Conservation (phyloP, 2,113 vertebrate genomes). For the Odocoileus virginianus region DNA sequence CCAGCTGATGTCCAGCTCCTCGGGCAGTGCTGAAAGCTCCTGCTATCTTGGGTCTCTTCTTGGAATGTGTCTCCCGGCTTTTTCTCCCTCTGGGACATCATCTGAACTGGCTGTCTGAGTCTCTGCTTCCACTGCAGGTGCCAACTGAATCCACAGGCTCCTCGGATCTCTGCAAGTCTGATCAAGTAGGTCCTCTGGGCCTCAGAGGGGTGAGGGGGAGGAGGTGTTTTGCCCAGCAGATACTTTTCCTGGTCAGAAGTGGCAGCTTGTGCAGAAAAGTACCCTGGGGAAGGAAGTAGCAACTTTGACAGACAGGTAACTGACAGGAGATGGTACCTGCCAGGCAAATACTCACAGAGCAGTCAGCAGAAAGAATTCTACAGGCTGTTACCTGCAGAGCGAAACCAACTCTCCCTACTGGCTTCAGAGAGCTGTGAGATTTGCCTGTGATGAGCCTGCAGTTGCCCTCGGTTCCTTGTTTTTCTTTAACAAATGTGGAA, state of each 20-base stretch:
- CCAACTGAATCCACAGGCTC: not conserved
- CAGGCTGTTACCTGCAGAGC: slow-evolving; percentile 53
- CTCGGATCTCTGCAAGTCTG: slow-evolving; percentile 43
- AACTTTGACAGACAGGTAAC: slow-evolving; percentile 55
- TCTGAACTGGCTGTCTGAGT: not conserved
- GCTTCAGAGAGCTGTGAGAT: not conserved
- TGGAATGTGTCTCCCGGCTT: not conserved
- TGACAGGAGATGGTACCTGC: slow-evolving; percentile 44
- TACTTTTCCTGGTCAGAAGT: slow-evolving; percentile 32
- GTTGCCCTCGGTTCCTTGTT: not conserved
- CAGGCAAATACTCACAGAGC: slow-evolving; percentile 35
- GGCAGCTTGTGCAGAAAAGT: slow-evolving; percentile 48
- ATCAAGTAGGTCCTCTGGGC: slow-evolving; percentile 37
- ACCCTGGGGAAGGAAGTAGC: slow-evolving; percentile 51
- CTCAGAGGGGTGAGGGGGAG: not conserved
- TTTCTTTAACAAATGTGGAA: not conserved
- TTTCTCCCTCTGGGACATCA: not conserved
- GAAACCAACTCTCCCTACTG: not conserved
- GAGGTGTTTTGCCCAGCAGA: not conserved
- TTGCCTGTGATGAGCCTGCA: not conserved
- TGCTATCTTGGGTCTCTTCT: not conserved
- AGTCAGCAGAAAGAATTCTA: slow-evolving; percentile 34
- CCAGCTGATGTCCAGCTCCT: not conserved
- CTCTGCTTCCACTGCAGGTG: not conserved
- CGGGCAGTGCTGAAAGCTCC: not conserved